Evolutionary conservation across 2,888 invertebrate genomes (phyloP).

Genomic region (Eupeodes latifasciatus): DNA sequence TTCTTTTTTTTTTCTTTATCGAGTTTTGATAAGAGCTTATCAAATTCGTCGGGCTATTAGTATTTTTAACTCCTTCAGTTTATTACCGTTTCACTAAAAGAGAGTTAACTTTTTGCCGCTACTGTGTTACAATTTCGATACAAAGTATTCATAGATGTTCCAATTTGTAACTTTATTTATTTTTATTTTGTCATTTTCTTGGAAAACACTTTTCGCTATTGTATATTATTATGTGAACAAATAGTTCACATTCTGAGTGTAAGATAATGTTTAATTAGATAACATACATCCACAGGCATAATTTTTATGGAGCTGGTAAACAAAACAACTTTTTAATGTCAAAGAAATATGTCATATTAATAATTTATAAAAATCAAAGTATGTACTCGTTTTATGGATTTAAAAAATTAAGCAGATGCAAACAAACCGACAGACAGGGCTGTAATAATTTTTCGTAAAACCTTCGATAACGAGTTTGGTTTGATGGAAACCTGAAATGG

Average conservation of each 20-base stretch:
- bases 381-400: not conserved
- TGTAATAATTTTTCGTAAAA: conserved; percentile 54
- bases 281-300: conserved; percentile 19
- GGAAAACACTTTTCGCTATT: not conserved
- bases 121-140: not conserved
- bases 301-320: conserved; percentile 31
- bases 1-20: conserved; percentile 19
- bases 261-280: not conserved
- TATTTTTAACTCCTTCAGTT: not conserved
- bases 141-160: not conserved
- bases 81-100: conserved; percentile 1
- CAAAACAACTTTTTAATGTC: not conserved
- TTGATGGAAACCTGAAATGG: conserved; percentile 24
- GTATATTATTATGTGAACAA: not conserved
- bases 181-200: not conserved
- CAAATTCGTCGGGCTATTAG: not conserved
- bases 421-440: conserved; percentile 59
- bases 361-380: conserved; percentile 1
- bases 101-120: not conserved
- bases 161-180: not conserved
- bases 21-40: conserved; percentile 26
- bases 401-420: conserved; percentile 28
- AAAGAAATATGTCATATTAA: not conserved
- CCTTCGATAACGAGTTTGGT: conserved; percentile 49
- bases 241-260: conserved; percentile 12